Percentiles rank a stretch among this genome's conserved stretches.
phyloP scores from a whole-genome alignment of 2,113 vertebrate species.

The Mus spicilegus region DNA sequence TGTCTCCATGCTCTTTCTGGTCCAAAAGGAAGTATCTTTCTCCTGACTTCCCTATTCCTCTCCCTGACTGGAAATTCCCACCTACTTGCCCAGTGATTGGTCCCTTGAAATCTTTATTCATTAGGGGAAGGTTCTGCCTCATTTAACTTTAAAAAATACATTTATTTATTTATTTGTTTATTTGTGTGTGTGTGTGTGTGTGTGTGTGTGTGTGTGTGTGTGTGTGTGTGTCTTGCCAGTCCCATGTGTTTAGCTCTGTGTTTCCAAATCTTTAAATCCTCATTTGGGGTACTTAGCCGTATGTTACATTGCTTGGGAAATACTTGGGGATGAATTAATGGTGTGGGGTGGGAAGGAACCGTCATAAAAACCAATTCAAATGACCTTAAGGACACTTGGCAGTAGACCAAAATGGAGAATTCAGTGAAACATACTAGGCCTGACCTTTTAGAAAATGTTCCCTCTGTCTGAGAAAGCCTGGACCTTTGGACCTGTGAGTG shows the following conservation, averaged over 20 bases:
- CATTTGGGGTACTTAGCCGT: background rate
- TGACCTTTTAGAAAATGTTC: conserved; percentile 28
- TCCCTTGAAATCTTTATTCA: too few relatives aligned
- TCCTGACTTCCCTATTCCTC: too few relatives aligned
- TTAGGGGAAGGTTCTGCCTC: too few relatives aligned
- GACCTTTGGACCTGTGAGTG: conserved; percentile 13
- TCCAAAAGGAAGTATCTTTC: too few relatives aligned
- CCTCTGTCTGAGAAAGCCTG: background rate
- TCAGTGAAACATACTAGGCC: conserved; percentile 26
- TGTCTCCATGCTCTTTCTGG: too few relatives aligned
- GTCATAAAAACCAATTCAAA: background rate
- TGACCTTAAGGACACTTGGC: background rate
- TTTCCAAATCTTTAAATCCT: background rate
- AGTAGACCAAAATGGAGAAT: background rate
- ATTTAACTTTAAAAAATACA: background rate
- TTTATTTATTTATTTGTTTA: background rate
- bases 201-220: background rate
- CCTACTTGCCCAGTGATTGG: too few relatives aligned
- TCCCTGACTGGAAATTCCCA: too few relatives aligned
- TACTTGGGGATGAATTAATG: background rate
- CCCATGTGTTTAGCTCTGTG: background rate
- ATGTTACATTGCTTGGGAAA: conserved; percentile 1
- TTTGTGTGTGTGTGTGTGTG: background rate
- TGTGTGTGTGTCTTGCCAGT: background rate
- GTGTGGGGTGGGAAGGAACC: background rate